These are phyloP conservation scores for Scaptodrosophila lebanonensis DNA, from an alignment of 1,140 invertebrate species.

Conservation along the genomic window DNA sequence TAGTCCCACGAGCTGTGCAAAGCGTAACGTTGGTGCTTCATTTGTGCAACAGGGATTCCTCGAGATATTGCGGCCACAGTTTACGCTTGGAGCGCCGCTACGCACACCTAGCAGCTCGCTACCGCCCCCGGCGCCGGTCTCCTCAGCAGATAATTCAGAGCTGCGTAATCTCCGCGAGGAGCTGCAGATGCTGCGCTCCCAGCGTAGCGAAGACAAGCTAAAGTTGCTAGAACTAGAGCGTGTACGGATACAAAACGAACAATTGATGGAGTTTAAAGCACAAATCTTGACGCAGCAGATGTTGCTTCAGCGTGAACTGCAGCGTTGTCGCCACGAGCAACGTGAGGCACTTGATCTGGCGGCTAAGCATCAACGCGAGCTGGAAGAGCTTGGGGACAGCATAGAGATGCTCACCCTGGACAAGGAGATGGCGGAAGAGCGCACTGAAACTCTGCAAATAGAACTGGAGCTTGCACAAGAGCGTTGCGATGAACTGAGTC, in stretches of 20 bases:
- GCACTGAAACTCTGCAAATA: slow-evolving; percentile 92
- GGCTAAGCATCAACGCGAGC: slow-evolving; percentile 90
- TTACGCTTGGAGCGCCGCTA: slow-evolving; percentile 88
- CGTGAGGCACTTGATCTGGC: slow-evolving; percentile 89
- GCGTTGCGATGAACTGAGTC: slow-evolving; percentile 91
- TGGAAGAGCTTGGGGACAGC: slow-evolving; percentile 92
- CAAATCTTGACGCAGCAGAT: slow-evolving; percentile 95
- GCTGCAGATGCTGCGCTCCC: slow-evolving; percentile 90
- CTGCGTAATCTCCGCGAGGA: slow-evolving; percentile 91
- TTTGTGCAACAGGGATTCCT: slow-evolving; percentile 88
- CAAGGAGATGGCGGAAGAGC: slow-evolving; percentile 99
- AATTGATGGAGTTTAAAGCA: slow-evolving; percentile 93
- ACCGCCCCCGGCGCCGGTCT: slow-evolving; percentile 47
- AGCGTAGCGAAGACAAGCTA: slow-evolving; percentile 90
- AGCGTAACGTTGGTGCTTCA: slow-evolving; percentile 42
- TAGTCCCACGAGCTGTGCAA: slow-evolving; percentile 59
- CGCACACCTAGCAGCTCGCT: slow-evolving; percentile 79
- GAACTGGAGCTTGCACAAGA: slow-evolving; percentile 93
- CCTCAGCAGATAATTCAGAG: slow-evolving; percentile 85
- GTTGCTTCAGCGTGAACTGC: slow-evolving; percentile 91
- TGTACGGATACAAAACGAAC: slow-evolving; percentile 89
- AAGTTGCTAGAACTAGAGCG: slow-evolving; percentile 94
- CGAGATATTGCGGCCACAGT: slow-evolving; percentile 91
- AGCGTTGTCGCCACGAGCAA: slow-evolving; percentile 89
- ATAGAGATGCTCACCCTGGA: slow-evolving; percentile 98